These are phyloP conservation scores for Lynx canadensis DNA, from an alignment of 2,113 vertebrate genomes.

Conservation along the genomic window DNA sequence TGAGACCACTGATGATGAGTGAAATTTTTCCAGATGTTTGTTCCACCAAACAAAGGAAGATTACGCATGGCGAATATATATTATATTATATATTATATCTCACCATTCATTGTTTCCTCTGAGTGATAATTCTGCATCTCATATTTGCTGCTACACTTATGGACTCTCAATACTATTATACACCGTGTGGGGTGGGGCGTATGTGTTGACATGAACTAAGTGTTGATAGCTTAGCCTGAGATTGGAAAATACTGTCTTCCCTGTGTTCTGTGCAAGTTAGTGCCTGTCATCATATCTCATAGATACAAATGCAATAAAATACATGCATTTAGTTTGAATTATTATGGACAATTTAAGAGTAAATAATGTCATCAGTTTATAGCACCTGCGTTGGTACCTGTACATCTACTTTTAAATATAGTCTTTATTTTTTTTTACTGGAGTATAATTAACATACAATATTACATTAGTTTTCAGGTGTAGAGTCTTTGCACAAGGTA, in stretches of 20 bases:
- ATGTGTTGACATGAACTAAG: background rate
- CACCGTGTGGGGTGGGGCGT: background rate
- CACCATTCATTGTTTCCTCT: background rate
- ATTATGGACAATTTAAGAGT: constrained; percentile 25
- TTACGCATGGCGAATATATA: background rate
- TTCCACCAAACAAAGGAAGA: constrained; percentile 43
- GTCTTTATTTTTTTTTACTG: background rate
- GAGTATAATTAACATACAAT: background rate
- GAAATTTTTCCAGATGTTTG: constrained; percentile 13
- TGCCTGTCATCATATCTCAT: background rate
- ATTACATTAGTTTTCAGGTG: background rate
- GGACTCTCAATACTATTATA: background rate
- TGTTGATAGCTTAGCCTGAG: background rate
- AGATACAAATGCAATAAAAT: background rate
- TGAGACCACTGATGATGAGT: constrained; percentile 1
- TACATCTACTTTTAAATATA: background rate
- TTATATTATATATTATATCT: background rate
- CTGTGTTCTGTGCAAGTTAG: background rate
- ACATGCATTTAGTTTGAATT: constrained; percentile 15
- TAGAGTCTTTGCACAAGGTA: background rate
- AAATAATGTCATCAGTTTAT: background rate
- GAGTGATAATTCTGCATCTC: background rate
- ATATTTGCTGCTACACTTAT: background rate
- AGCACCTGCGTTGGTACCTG: background rate
- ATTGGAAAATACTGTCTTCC: constrained; percentile 3